phyloP scores from a whole-genome alignment of 2,797 vertebrate species.

The Chromis chromis region DNA sequence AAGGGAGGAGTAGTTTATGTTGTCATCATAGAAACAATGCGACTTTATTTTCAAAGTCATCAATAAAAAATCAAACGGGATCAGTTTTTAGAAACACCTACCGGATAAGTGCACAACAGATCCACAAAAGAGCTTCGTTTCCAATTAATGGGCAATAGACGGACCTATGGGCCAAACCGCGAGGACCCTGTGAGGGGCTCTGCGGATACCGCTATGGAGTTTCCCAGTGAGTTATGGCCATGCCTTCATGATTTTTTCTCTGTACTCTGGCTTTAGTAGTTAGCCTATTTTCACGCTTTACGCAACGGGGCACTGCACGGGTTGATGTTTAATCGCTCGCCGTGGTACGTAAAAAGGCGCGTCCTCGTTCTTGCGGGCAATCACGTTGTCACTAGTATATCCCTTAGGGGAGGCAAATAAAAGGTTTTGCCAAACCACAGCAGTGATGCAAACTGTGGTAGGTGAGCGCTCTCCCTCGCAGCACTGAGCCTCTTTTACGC shows the following conservation, averaged over 20 bases:
- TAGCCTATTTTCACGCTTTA: constrained; percentile 70
- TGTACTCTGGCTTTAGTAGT: constrained; percentile 57
- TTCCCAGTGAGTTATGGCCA: constrained; percentile 85
- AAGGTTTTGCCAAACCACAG: constrained; percentile 75
- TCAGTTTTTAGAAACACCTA: constrained; percentile 84
- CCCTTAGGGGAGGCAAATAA: constrained; percentile 76
- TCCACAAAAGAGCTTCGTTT: constrained; percentile 85
- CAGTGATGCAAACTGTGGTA: constrained; percentile 75
- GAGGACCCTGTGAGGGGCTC: constrained; percentile 80
- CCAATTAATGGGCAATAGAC: constrained; percentile 86
- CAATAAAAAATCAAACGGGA: constrained; percentile 80
- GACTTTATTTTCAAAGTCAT: constrained; percentile 83
- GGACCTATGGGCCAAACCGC: constrained; percentile 79
- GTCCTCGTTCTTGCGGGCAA: constrained; percentile 58
- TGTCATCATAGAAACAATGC: constrained; percentile 81
- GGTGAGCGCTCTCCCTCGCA: constrained; percentile 46
- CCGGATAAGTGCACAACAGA: constrained; percentile 86
- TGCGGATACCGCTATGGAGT: constrained; percentile 84
- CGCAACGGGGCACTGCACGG: constrained; percentile 45
- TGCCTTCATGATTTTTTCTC: constrained; percentile 62
- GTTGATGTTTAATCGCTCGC: constrained; percentile 71
- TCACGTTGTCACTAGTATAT: constrained; percentile 69
- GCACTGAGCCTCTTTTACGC: constrained; percentile 39
- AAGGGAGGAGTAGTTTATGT: constrained; percentile 80
- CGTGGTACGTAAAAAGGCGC: constrained; percentile 70